These are phyloP conservation scores for Dicroscelio sp. DNA, from an alignment of 2,888 invertebrate genomes.

Conservation along the genomic window DNA sequence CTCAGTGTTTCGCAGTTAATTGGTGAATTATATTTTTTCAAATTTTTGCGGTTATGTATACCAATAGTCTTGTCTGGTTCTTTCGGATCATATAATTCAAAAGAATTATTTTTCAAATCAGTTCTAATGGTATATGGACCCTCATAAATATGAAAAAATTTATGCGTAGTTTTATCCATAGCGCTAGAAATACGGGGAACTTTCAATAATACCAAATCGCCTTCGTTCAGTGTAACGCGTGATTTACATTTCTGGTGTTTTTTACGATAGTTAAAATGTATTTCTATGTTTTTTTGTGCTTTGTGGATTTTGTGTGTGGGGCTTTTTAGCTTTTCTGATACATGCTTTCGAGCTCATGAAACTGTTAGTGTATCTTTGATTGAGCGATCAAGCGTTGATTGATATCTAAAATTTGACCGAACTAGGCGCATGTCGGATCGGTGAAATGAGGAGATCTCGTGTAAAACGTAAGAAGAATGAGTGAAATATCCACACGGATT, in stretches of 20 bases:
- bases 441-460: no score
- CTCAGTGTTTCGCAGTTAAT: no score
- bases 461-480: no score
- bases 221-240: neutral
- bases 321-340: no score
- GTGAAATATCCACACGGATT: no score
- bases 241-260: neutral
- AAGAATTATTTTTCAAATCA: neutral
- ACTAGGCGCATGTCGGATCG: no score
- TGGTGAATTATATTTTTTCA: constrained; percentile 11
- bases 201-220: neutral
- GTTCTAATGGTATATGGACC: neutral
- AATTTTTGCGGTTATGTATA: neutral
- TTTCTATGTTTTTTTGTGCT: neutral
- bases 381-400: no score
- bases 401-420: no score
- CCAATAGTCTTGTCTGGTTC: neutral
- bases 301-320: neutral
- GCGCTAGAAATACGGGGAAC: neutral
- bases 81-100: neutral
- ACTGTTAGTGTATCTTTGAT: no score
- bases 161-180: neutral
- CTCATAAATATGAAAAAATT: no score
- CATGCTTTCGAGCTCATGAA: no score
- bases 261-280: neutral